These are phyloP conservation scores for Ectemnius cavifrons DNA, from an alignment of 2,888 invertebrate genomes.

Conservation along the genomic window DNA sequence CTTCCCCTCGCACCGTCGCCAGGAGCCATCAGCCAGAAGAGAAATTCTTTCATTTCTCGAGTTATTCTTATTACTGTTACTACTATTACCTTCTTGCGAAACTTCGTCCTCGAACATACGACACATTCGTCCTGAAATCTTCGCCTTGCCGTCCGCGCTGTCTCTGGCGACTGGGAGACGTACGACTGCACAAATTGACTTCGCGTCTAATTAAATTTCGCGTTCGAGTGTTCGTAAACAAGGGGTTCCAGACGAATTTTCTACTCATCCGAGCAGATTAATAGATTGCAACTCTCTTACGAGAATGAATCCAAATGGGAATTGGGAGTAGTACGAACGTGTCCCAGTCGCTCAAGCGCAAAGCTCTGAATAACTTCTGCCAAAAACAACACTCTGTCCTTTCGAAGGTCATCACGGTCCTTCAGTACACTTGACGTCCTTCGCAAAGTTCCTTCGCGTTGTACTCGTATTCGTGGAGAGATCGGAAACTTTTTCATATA, in stretches of 20 bases:
- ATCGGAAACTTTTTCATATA: constrained; percentile 20
- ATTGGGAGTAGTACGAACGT: constrained; percentile 8
- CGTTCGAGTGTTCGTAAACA: background rate
- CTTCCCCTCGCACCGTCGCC: constrained; percentile 60
- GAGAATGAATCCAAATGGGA: background rate
- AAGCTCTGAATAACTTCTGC: constrained; percentile 46
- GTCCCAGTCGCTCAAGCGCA: constrained; percentile 46
- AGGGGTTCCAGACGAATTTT: background rate
- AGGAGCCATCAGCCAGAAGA: constrained; percentile 43
- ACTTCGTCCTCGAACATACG: constrained; percentile 46
- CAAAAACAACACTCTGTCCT: constrained; percentile 61
- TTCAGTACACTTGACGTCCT: constrained; percentile 62
- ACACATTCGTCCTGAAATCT: constrained; percentile 55
- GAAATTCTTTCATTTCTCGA: constrained; percentile 49
- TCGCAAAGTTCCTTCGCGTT: constrained; percentile 63
- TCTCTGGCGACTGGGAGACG: constrained; percentile 46
- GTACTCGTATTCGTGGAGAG: constrained; percentile 25
- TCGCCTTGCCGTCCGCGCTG: constrained; percentile 67
- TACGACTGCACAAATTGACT: background rate
- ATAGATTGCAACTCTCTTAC: background rate
- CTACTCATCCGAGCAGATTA: background rate
- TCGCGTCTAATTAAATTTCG: background rate
- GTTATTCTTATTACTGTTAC: constrained; percentile 24
- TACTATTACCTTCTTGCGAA: constrained; percentile 41
- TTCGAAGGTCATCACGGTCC: constrained; percentile 44